phyloP scores from a whole-genome alignment of 2,888 invertebrate genomes.

The Drosophila crucigera region DNA sequence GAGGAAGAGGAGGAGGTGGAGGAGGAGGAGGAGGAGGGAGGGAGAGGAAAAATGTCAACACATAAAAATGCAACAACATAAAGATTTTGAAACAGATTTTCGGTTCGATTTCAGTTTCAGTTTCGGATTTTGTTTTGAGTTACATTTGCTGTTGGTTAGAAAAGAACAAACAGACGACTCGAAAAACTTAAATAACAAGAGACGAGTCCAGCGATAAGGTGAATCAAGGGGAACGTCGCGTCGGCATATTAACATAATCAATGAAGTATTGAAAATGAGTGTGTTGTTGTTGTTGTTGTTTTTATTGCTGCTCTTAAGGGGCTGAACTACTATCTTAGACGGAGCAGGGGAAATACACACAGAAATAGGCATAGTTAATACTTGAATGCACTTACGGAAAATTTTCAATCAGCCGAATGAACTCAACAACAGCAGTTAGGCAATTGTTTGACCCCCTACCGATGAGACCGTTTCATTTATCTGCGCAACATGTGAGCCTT shows the following conservation, averaged over 20 bases:
- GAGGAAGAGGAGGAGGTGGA: neutral
- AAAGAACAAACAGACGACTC: conserved; percentile 21
- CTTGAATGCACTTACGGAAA: conserved; percentile 73
- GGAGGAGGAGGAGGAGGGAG: neutral
- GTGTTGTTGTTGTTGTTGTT: neutral
- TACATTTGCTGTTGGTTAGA: conserved; percentile 26
- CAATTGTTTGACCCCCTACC: conserved; percentile 68
- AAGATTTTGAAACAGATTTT: conserved; percentile 53
- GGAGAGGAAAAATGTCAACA: conserved; percentile 48
- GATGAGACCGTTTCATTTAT: conserved; percentile 57
- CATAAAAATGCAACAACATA: conserved; percentile 51
- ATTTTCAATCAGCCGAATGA: conserved; percentile 64
- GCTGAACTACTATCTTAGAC: conserved; percentile 51
- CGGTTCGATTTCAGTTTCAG: conserved; percentile 45
- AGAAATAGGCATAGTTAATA: conserved; percentile 48
- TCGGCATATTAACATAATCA: conserved; percentile 75
- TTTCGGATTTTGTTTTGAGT: conserved; percentile 40
- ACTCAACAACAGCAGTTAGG: conserved; percentile 43
- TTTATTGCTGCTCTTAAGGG: conserved; percentile 31
- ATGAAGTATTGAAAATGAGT: conserved; percentile 56
- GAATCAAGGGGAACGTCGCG: conserved; percentile 33
- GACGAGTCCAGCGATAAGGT: conserved; percentile 48
- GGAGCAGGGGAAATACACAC: conserved; percentile 19
- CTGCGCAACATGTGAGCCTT: conserved; percentile 22
- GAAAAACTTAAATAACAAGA: conserved; percentile 29